Conservation (phyloP, 2,113 vertebrate species). For the Serilophus lunatus region DNA sequence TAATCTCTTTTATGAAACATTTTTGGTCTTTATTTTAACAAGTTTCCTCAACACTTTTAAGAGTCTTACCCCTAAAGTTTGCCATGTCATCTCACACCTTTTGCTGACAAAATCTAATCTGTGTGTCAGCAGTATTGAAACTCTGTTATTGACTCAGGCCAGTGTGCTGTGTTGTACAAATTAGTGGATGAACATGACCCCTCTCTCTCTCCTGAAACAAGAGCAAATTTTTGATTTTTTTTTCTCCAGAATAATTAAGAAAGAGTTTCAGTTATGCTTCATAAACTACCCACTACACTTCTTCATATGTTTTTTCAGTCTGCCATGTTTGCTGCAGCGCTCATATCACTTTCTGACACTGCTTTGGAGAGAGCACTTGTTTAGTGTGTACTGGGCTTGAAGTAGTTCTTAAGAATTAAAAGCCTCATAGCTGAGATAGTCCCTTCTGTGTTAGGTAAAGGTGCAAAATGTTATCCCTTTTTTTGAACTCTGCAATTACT, state of each 20-base stretch:
- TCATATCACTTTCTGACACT: neutral
- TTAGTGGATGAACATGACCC: neutral
- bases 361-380: neutral
- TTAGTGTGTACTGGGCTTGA: neutral
- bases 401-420: neutral
- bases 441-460: neutral
- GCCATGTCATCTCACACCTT: neutral
- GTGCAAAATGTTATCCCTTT: neutral
- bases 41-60: neutral
- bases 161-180: neutral
- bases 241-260: neutral
- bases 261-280: neutral
- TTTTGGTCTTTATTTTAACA: neutral
- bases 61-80: neutral
- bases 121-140: neutral
- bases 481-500: neutral
- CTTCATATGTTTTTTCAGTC: neutral
- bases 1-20: neutral
- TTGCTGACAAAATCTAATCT: neutral
- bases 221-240: neutral
- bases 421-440: neutral
- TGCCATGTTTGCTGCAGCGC: neutral
- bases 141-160: neutral
- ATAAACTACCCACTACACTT: neutral
- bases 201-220: neutral